Conservation (phyloP, 2,113 vertebrate genomes). For the Panurus biarmicus region DNA sequence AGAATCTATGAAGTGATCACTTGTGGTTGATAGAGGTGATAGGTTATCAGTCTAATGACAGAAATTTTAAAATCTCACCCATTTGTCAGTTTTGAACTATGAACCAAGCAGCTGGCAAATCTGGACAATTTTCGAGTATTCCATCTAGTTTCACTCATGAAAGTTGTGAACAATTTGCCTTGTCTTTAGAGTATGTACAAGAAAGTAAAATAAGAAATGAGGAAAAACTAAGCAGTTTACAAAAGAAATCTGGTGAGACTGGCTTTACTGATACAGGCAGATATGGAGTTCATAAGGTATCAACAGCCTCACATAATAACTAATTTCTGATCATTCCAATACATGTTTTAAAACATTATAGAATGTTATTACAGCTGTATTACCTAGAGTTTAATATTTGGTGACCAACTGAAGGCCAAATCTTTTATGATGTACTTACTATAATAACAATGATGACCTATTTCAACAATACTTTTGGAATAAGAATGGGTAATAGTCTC, state of each 20-base stretch:
- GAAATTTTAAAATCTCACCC: background rate
- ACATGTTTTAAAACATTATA: background rate
- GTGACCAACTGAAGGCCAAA: background rate
- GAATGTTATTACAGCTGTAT: background rate
- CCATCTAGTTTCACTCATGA: background rate
- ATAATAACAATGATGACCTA: background rate
- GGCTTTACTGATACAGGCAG: background rate
- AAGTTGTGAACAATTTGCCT: constrained; percentile 14
- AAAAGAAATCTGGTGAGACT: background rate
- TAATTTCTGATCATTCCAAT: background rate
- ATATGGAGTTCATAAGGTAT: background rate
- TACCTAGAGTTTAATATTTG: background rate
- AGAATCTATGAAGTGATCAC: background rate
- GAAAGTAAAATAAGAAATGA: background rate
- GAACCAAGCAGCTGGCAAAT: background rate
- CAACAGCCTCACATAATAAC: background rate
- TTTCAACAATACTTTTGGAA: background rate
- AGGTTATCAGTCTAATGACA: background rate
- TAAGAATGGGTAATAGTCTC: background rate
- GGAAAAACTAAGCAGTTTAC: background rate
- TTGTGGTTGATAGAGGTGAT: background rate
- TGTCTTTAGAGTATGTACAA: background rate
- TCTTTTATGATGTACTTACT: background rate
- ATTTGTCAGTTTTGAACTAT: background rate
- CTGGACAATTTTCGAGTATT: background rate